Conservation (phyloP, 2,888 invertebrate genomes). For the Tricholauxania praeusta region DNA sequence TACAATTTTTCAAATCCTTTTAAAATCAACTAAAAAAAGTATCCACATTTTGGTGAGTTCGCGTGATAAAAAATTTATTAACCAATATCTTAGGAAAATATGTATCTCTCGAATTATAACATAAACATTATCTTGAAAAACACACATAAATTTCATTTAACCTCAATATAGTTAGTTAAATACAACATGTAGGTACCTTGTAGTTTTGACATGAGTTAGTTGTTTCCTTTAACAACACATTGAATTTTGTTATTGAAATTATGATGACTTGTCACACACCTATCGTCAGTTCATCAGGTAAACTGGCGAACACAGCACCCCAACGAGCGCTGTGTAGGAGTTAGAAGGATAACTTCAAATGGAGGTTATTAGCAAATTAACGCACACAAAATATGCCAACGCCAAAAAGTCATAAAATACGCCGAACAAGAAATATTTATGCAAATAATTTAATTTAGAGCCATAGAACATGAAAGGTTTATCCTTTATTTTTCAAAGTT, state of each 20-base stretch:
- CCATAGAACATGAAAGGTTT: background rate
- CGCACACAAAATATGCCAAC: conserved; percentile 50
- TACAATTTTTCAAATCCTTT: too few species aligned
- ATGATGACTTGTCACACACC: conserved; percentile 61
- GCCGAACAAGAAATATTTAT: conserved; percentile 7
- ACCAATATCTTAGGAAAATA: too few species aligned
- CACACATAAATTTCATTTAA: background rate
- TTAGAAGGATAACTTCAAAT: background rate
- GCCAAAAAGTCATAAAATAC: background rate
- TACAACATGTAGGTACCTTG: too few species aligned
- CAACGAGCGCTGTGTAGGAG: background rate
- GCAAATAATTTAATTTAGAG: conserved; percentile 13
- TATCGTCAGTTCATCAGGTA: background rate
- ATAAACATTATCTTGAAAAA: background rate
- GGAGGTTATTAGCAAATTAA: conserved; percentile 60
- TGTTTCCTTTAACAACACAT: conserved; percentile 7
- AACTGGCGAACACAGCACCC: background rate
- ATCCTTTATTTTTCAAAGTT: too few species aligned
- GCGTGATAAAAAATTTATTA: too few species aligned
- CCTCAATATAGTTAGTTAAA: background rate
- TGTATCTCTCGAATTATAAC: too few species aligned
- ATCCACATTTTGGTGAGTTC: too few species aligned
- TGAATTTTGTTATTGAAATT: conserved; percentile 49
- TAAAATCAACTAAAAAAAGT: too few species aligned
- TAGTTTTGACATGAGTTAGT: too few species aligned